Evolutionary conservation across 2,888 invertebrate species (phyloP), one percentile per base, ranked within the genome.

Genomic region (Bombylius discolor): DNA sequence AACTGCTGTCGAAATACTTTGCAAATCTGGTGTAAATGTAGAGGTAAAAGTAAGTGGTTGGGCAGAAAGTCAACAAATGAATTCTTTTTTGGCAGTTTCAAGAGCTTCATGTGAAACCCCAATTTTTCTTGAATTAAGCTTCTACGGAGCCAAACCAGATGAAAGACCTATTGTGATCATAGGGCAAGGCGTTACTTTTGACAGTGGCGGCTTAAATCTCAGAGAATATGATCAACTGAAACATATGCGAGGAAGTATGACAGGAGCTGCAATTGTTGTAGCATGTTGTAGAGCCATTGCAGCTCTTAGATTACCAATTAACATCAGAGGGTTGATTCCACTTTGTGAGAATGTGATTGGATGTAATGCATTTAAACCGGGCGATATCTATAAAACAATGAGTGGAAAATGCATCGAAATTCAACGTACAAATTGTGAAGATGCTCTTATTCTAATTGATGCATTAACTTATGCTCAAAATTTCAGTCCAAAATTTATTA

Each of bases 241-340:
- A 58, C 76, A 79, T 61, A 89, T 88, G 88, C 77, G 84, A 61
- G 88, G 83, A 5, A 89, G 89, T 66, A 89, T 90, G 88, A 87
- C 87, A 2, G 90, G 89, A 0, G 90, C 89, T 1, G 89, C 89
- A 1, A 82, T 83, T 65, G 85, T 87, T 8, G 76, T 86, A 11
- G 85, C 84, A 0, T 77, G 85, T 12, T 79, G 85, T 55, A 77
- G 82, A 55, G 83, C 87, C 0, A 82, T 84, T 5, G 84, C 87
- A 3, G 76, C 79, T 31, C 76, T 89, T 1, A 79, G 82, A 61
- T 70, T 88, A 31, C 86, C 87, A 11, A 72, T 87, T 51, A 85
- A 87, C 68, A 77, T 90, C 33, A 70, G 81, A 68, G 88, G 84
- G 11, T 79, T 89, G 61, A 80, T 88, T 59, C 89, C 89, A 0